Conservation (phyloP, 2,797 vertebrate species). For the Agapornis canus region DNA sequence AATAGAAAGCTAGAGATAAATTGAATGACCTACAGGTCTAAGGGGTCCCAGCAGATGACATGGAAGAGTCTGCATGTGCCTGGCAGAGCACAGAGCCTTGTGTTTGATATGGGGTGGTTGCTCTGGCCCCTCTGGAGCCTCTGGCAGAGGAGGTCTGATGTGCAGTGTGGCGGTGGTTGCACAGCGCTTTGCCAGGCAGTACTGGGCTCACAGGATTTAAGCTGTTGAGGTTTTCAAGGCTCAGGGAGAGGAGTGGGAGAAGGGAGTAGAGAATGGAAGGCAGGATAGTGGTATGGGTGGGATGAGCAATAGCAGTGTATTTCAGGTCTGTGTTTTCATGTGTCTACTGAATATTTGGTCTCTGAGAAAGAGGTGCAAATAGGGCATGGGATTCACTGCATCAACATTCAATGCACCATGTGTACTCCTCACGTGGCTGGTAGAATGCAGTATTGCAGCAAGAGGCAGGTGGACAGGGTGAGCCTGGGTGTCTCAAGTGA, state of each 20-base stretch:
- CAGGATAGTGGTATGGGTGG: neutral
- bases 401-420: rapidly evolving
- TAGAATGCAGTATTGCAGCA: rapidly evolving
- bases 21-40: neutral
- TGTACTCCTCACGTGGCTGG: rapidly evolving
- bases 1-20: neutral
- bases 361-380: neutral
- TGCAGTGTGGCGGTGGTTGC: neutral
- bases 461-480: neutral
- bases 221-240: neutral
- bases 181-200: neutral
- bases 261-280: neutral
- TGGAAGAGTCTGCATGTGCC: neutral
- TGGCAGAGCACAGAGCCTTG: neutral
- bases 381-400: no score
- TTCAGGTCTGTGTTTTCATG: neutral
- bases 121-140: neutral
- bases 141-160: rapidly evolving
- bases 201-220: neutral
- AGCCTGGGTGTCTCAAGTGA: neutral
- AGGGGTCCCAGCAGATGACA: neutral
- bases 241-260: neutral
- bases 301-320: neutral
- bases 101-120: rapidly evolving
- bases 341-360: neutral